Evolutionary conservation across 2,888 invertebrate species (phyloP).

Genomic region (Hybos culiciformis): DNA sequence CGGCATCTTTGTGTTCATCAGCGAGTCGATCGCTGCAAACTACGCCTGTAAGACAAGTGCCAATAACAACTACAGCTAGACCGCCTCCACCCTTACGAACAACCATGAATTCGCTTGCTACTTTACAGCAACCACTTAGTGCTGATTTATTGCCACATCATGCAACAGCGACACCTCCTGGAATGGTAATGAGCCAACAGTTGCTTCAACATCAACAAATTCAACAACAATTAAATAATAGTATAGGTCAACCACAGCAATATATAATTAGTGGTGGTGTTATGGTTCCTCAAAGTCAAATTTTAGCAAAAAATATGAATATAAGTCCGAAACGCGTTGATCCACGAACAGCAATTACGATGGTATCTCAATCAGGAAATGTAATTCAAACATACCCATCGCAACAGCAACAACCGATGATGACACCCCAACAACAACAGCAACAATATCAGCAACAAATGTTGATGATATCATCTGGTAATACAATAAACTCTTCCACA

Average conservation of each 20-base stretch:
- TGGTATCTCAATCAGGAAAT: constrained; percentile 25
- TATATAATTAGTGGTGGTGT: constrained; percentile 8
- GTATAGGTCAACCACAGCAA: constrained; percentile 9
- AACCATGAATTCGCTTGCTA: constrained; percentile 17
- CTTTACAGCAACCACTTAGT: constrained; percentile 18
- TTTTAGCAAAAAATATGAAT: constrained; percentile 11
- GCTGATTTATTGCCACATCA: constrained; percentile 33
- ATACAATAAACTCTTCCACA: constrained; percentile 12
- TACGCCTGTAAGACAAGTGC: constrained; percentile 38
- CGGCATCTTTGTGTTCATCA: constrained; percentile 38
- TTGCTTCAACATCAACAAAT: constrained; percentile 13
- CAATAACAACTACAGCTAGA: constrained; percentile 22
- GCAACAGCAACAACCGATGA: constrained; percentile 18
- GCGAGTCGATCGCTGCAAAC: constrained; percentile 41
- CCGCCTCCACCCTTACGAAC: constrained; percentile 22
- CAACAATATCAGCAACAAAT: constrained; percentile 12
- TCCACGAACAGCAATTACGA: constrained; percentile 3
- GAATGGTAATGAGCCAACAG: constrained; percentile 9
- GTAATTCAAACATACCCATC: constrained; percentile 29
- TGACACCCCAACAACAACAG: constrained; percentile 18
- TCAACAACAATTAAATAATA: constrained; percentile 14
- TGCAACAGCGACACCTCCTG: constrained; percentile 13
- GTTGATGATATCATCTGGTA: constrained; percentile 9
- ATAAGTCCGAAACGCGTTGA: constrained; percentile 14
- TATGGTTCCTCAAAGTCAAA: constrained; percentile 7